Conservation (phyloP, 2,888 invertebrate species). For the Andrena dorsata region DNA sequence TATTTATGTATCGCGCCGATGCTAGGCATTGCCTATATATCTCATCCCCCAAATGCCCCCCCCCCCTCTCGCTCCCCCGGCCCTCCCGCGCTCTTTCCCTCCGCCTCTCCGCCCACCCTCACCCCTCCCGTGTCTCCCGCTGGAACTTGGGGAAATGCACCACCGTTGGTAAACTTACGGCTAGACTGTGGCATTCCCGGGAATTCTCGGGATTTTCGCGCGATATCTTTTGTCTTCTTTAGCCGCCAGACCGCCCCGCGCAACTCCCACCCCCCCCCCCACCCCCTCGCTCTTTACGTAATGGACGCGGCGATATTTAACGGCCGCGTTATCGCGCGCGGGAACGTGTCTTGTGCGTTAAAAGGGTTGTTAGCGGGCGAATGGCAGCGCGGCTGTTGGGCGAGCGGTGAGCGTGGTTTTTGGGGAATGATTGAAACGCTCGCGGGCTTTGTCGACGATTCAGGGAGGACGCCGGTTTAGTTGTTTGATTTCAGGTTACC, state of each 20-base stretch:
- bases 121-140: conserved; percentile 15
- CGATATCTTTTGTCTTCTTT: conserved; percentile 53
- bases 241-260: background rate
- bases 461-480: background rate
- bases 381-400: background rate
- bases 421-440: background rate
- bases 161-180: conserved; percentile 55
- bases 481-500: background rate
- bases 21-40: conserved; percentile 66
- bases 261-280: background rate
- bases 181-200: conserved; percentile 59
- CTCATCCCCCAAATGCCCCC: conserved; percentile 61
- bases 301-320: conserved; percentile 24
- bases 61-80: conserved; percentile 14
- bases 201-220: conserved; percentile 66
- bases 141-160: conserved; percentile 54
- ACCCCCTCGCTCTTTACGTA: background rate
- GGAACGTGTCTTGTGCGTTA: background rate
- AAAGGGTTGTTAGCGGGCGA: background rate
- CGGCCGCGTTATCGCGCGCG: conserved; percentile 5
- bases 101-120: background rate
- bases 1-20: conserved; percentile 82
- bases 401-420: background rate
- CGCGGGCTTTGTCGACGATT: background rate
- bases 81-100: background rate